These are phyloP conservation scores for Chymomyza fuscimana DNA, from an alignment of 2,888 invertebrate genomes.

Conservation along the genomic window DNA sequence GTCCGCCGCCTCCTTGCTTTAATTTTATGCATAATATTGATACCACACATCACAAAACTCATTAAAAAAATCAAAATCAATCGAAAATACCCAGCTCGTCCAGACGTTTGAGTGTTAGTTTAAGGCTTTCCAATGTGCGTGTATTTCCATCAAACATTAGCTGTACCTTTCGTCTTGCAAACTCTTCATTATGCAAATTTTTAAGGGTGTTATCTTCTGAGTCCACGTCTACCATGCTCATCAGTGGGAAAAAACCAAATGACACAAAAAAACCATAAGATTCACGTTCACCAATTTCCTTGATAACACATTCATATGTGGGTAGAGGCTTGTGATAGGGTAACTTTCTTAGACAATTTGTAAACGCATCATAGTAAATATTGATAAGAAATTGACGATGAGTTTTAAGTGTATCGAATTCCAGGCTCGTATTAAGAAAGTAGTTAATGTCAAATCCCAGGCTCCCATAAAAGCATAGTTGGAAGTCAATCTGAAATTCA, in stretches of 20 bases:
- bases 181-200: slow-evolving; percentile 72
- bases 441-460: slow-evolving; percentile 79
- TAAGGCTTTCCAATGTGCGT: slow-evolving; percentile 72
- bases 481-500: slow-evolving; percentile 76
- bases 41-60: no score
- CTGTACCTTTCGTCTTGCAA: slow-evolving; percentile 74
- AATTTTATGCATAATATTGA: no score
- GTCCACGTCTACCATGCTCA: slow-evolving; percentile 76
- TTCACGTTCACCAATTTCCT: slow-evolving; percentile 71
- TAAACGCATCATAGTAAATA: slow-evolving; percentile 63
- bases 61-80: slow-evolving; percentile 29
- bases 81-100: slow-evolving; percentile 74
- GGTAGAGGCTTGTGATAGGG: slow-evolving; percentile 58
- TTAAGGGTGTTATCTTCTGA: slow-evolving; percentile 76
- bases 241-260: slow-evolving; percentile 76
- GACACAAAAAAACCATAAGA: slow-evolving; percentile 78
- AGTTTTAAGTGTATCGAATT: slow-evolving; percentile 65
- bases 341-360: slow-evolving; percentile 58
- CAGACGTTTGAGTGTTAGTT: slow-evolving; percentile 67
- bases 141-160: slow-evolving; percentile 77
- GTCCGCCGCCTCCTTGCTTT: no score
- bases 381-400: slow-evolving; percentile 68
- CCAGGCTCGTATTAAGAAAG: slow-evolving; percentile 77
- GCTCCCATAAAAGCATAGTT: slow-evolving; percentile 77
- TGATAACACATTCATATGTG: slow-evolving; percentile 60